Base-by-base conservation (phyloP, 2,113 vertebrate species). In the Equus przewalskii region DNA sequence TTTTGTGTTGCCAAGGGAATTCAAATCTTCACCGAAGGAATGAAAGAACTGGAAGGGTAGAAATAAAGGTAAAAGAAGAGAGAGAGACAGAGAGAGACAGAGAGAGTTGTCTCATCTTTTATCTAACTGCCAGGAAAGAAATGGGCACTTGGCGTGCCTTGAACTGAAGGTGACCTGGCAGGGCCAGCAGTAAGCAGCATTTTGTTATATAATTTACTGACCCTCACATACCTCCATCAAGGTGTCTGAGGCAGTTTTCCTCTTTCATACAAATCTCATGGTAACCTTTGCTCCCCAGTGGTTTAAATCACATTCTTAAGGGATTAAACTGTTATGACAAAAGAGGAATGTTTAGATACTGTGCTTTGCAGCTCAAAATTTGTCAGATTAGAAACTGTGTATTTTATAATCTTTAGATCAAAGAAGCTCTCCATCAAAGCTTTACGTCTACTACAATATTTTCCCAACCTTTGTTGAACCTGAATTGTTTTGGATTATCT, bases 361-460 rank as follows among this genome's bases (percentile, higher is more conserved):
- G 98, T 98, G 96, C 98, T 99, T 98, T 98, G 98, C 98, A 97
- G 98, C 98, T 98, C 98, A 98, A 99, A 99, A 98, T 98, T 99
- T 99, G 99, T 99, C 99, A 99, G 99, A 99, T 99, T 99, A 99
- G 98, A 98, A 99, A 98, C 98, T 98, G 98, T 98, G 98, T 99
- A 98, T 98, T 99, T 99, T 98, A 98, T 99, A 99, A 99, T 99
- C 98, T 99, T 98, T 93, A 99, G 98, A 99, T 99, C 99, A 99
- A 99, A 99, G 99, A 98, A 98, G 94, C 97, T 98, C 98, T 98
- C 98, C 98, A 98, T 98, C 98, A 99, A 99, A 99, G 98, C 99
- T 98, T 98, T 98, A 78, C 83, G 98, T 98, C 98, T 18, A 5
- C 98, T 98, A 91, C 98, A 99, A 98, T 99, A 99, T 99, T 99